A percentile compares a stretch with the other conserved stretches of the same genome.
phyloP scores from a whole-genome alignment of 2,888 invertebrate species.

The Copidosoma aretas region DNA sequence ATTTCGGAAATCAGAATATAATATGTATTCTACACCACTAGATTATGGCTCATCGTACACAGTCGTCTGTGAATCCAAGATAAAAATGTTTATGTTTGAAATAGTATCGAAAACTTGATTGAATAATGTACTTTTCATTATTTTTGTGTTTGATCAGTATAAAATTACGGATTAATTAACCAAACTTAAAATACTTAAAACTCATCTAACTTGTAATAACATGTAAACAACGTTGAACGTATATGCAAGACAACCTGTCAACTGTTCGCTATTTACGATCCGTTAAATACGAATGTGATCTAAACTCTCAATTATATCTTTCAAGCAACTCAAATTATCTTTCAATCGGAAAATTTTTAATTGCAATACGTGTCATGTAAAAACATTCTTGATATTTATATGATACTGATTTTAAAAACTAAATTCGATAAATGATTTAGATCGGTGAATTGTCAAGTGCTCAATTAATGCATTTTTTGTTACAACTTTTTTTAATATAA shows the following conservation, averaged over 20 bases:
- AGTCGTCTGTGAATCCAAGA: neutral
- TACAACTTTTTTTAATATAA: no score
- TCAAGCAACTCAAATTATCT: no score
- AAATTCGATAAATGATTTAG: no score
- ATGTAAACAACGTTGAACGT: slow-evolving; percentile 12
- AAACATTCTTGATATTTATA: no score
- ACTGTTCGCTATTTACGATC: slow-evolving; percentile 4
- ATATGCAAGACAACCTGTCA: slow-evolving; percentile 3
- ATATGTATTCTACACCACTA: neutral
- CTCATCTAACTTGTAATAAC: slow-evolving; percentile 4
- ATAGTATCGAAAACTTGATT: neutral
- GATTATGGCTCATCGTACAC: neutral
- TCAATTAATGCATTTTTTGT: no score
- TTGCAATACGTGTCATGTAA: no score
- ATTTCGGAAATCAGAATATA: slow-evolving; percentile 7
- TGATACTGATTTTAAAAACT: no score
- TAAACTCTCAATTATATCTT: no score
- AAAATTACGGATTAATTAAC: slow-evolving; percentile 8
- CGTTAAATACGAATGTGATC: neutral
- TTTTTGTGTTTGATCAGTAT: neutral
- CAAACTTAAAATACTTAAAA: neutral
- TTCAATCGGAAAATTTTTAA: no score
- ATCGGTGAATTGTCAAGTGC: no score
- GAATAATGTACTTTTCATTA: neutral
- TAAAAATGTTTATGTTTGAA: neutral